phyloP scores from a whole-genome alignment of 1,140 invertebrate genomes.

The Halesus radiatus region DNA sequence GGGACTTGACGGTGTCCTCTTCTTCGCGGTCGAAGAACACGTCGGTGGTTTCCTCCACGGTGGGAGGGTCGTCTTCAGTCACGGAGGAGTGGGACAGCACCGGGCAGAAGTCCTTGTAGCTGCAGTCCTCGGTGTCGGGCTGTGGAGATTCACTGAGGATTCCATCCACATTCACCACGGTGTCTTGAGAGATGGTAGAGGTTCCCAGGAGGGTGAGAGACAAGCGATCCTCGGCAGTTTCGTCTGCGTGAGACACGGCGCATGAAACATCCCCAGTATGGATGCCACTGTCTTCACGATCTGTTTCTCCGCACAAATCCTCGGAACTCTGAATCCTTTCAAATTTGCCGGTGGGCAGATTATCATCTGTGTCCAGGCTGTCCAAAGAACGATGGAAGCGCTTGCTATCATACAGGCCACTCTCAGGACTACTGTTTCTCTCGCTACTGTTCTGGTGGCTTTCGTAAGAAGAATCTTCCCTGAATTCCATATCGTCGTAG shows the following conservation, averaged over 20 bases:
- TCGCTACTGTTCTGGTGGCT: conserved; percentile 46
- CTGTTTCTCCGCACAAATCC: conserved; percentile 75
- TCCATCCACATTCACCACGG: conserved; percentile 34
- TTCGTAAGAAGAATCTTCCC: conserved; percentile 54
- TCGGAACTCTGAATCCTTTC: conserved; percentile 78
- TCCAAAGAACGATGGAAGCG: conserved; percentile 77
- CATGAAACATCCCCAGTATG: conserved; percentile 85
- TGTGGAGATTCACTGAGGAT: conserved; percentile 40
- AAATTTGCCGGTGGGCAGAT: conserved; percentile 71
- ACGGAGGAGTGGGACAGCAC: conserved; percentile 63
- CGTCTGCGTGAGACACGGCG: conserved; percentile 80
- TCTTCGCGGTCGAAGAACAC: conserved; percentile 67
- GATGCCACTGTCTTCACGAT: conserved; percentile 86
- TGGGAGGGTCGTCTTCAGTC: conserved; percentile 63
- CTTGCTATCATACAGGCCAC: conserved; percentile 56
- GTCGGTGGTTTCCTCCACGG: conserved; percentile 66
- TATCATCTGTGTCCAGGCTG: conserved; percentile 73
- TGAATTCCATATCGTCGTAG: conserved; percentile 61
- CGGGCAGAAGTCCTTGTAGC: conserved; percentile 66
- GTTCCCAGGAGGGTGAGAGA: conserved; percentile 40
- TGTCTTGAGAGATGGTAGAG: conserved; percentile 47
- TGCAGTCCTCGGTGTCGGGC: conserved; percentile 61
- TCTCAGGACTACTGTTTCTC: conserved; percentile 48
- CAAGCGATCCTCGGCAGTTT: conserved; percentile 69
- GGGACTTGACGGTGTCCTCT: conserved; percentile 69